Percentiles rank a stretch among this genome's conserved stretches.
Evolutionary conservation across 1,140 invertebrate species (phyloP).

Genomic region (Monomorium pharaonis): DNA sequence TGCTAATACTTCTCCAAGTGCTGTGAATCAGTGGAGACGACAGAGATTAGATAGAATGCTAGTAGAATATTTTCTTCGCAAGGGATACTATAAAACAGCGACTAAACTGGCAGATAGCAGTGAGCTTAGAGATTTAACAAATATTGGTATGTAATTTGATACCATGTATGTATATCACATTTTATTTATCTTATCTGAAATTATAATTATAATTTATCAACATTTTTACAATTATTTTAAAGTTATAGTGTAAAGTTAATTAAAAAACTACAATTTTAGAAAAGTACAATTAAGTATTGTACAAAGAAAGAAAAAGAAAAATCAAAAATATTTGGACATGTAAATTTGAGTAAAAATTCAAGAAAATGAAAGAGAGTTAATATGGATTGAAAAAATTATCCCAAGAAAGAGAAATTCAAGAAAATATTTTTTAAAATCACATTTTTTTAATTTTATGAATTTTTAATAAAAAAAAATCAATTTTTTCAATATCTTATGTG

Average conservation of each 20-base stretch:
- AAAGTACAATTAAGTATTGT: not conserved
- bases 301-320: not conserved
- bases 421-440: not conserved
- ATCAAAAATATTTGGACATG: not conserved
- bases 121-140: slow-evolving; percentile 95
- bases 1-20: slow-evolving; percentile 84
- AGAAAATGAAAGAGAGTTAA: not conserved
- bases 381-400: not conserved
- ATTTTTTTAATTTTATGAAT: not conserved
- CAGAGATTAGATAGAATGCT: slow-evolving; percentile 97
- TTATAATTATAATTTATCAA: not conserved
- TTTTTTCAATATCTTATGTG: not conserved
- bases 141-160: slow-evolving; percentile 89
- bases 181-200: not conserved
- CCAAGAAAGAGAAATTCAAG: not conserved
- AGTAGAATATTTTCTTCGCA: slow-evolving; percentile 98
- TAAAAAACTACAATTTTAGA: too few species aligned
- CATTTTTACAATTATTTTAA: too few species aligned
- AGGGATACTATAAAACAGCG: slow-evolving; percentile 98
- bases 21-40: slow-evolving; percentile 93
- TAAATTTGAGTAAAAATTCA: not conserved
- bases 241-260: too few species aligned
- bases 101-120: slow-evolving; percentile 93
- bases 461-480: not conserved
- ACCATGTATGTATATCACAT: too few species aligned